phyloP scores from a whole-genome alignment of 2,113 vertebrate genomes.

The Anser cygnoides region DNA sequence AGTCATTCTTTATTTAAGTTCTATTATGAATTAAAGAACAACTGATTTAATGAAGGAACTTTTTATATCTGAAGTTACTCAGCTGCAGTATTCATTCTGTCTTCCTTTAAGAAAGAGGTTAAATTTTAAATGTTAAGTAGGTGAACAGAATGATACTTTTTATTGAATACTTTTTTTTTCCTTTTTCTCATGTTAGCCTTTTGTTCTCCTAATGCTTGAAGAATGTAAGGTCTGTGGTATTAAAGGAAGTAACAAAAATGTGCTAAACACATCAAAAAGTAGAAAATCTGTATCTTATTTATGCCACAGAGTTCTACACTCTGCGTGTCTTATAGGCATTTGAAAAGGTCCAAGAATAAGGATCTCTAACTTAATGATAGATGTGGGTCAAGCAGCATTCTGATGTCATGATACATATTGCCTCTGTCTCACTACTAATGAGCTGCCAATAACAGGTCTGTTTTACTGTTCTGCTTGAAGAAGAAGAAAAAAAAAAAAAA shows the following conservation, averaged over 20 bases:
- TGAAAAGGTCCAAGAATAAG: conserved; percentile 45
- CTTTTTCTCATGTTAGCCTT: conserved; percentile 62
- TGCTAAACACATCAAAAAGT: conserved; percentile 83
- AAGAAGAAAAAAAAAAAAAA: background rate
- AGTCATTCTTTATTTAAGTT: conserved; percentile 92
- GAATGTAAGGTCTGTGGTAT: conserved; percentile 69
- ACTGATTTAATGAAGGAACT: conserved; percentile 89
- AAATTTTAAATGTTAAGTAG: conserved; percentile 79
- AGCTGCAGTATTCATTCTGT: conserved; percentile 73
- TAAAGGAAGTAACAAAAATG: conserved; percentile 83
- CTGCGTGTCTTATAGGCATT: conserved; percentile 45
- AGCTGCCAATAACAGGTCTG: conserved; percentile 80
- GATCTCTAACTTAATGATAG: conserved; percentile 71
- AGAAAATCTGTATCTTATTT: conserved; percentile 80
- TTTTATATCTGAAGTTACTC: conserved; percentile 82
- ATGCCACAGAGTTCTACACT: conserved; percentile 44
- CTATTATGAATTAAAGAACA: conserved; percentile 91
- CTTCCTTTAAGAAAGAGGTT: conserved; percentile 48
- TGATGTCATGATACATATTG: conserved; percentile 75
- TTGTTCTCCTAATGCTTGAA: conserved; percentile 74
- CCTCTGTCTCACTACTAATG: conserved; percentile 76
- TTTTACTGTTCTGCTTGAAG: conserved; percentile 75
- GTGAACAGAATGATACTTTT: conserved; percentile 55
- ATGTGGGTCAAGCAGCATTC: conserved; percentile 73
- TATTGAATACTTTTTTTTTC: background rate